Evolutionary conservation across 2,797 vertebrate genomes (phyloP).

Genomic region (Amblyopsis hoosieri): DNA sequence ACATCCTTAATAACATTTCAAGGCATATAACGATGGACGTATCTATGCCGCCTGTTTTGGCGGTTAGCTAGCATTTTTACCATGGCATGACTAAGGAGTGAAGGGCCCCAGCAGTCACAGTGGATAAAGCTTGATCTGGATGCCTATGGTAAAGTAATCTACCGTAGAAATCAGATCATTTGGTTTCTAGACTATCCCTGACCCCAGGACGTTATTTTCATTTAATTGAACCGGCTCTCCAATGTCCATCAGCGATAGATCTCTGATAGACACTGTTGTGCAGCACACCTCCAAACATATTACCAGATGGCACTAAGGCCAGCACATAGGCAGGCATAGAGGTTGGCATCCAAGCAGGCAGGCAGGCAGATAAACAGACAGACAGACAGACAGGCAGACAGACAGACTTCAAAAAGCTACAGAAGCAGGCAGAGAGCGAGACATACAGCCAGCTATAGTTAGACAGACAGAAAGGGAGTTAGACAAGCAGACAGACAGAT

Average conservation of each 20-base stretch:
- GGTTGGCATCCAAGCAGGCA: slow-evolving; percentile 1
- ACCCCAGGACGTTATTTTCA: slow-evolving; percentile 29
- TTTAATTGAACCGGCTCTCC: slow-evolving; percentile 24
- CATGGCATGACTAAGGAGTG: slow-evolving; percentile 30
- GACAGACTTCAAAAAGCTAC: background rate
- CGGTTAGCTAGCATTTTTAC: slow-evolving; percentile 46
- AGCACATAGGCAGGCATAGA: slow-evolving; percentile 1
- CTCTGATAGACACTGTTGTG: slow-evolving; percentile 47
- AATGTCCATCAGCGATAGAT: slow-evolving; percentile 3
- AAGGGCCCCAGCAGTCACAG: slow-evolving; percentile 41
- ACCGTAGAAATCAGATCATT: slow-evolving; percentile 30
- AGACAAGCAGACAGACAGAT: slow-evolving; percentile 30
- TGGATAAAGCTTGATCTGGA: slow-evolving; percentile 39
- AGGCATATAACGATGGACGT: slow-evolving; percentile 37
- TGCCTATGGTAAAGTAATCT: slow-evolving; percentile 51
- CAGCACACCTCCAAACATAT: slow-evolving; percentile 59
- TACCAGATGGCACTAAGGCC: slow-evolving; percentile 60
- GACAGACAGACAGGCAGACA: slow-evolving; percentile 33
- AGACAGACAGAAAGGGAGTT: slow-evolving; percentile 28
- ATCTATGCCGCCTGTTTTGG: slow-evolving; percentile 43
- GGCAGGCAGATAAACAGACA: slow-evolving; percentile 2
- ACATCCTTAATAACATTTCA: slow-evolving; percentile 44
- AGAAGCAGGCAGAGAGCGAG: slow-evolving; percentile 19
- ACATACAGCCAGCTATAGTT: slow-evolving; percentile 11
- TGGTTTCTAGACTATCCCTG: slow-evolving; percentile 20